A percentile compares a stretch with the other conserved stretches of the same genome.
These are phyloP conservation scores for Pseudorhombus dupliciocellatus DNA, from an alignment of 2,113 vertebrate genomes.

Conservation along the genomic window DNA sequence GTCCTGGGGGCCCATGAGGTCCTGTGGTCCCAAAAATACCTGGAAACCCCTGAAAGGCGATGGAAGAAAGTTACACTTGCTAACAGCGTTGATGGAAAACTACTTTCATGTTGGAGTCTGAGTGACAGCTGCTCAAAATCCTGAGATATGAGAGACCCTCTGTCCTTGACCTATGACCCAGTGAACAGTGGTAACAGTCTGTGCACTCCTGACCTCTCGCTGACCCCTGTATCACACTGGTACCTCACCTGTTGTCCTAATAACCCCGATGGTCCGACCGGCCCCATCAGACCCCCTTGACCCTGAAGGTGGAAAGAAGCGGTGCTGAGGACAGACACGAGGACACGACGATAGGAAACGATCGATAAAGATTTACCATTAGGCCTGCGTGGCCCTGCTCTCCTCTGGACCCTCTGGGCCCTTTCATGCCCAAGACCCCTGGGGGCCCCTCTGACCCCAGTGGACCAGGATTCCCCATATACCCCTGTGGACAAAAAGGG, in stretches of 20 bases:
- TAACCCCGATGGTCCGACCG: conserved; percentile 75
- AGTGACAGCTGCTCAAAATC: too few relatives aligned
- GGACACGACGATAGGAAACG: background rate
- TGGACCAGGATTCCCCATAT: conserved; percentile 66
- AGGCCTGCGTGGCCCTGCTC: conserved; percentile 79
- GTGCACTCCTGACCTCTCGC: background rate
- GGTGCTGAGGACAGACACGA: background rate
- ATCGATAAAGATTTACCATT: conserved; percentile 69
- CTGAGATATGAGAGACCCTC: too few relatives aligned
- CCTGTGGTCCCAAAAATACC: conserved; percentile 79
- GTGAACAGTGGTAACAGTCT: too few relatives aligned
- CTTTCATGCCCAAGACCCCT: conserved; percentile 70
- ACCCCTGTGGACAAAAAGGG: conserved; percentile 72
- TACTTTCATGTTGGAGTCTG: too few relatives aligned
- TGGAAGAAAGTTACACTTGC: background rate
- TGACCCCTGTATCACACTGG: background rate
- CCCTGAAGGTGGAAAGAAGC: conserved; percentile 74
- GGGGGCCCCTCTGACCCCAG: conserved; percentile 65
- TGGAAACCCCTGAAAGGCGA: conserved; percentile 61
- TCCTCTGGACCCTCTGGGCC: conserved; percentile 78
- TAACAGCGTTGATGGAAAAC: too few relatives aligned
- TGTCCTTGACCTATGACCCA: too few relatives aligned
- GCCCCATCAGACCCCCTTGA: conserved; percentile 77
- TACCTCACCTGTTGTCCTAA: conserved; percentile 77
- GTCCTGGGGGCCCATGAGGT: conserved; percentile 72